phyloP scores from a whole-genome alignment of 2,113 vertebrate genomes.

The Ardeotis arabs region DNA sequence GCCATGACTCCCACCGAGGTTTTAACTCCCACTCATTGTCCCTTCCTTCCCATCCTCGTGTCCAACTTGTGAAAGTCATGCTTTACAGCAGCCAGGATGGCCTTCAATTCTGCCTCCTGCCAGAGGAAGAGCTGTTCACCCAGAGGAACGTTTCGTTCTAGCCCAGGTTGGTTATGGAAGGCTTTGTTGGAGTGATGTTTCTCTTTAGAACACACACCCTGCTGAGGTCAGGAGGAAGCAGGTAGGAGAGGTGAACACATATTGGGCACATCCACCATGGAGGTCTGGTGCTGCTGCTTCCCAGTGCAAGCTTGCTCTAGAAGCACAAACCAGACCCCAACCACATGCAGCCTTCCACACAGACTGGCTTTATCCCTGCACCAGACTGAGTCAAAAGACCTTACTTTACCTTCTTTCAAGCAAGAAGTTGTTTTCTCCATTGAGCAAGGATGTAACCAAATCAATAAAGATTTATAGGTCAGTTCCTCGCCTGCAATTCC shows the following conservation, averaged over 20 bases:
- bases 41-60: neutral
- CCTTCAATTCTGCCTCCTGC: neutral
- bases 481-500: slow-evolving; percentile 55
- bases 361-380: neutral
- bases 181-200: neutral
- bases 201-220: neutral
- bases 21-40: neutral
- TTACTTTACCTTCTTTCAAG: neutral
- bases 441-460: neutral
- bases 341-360: neutral
- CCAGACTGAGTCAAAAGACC: neutral
- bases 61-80: neutral
- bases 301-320: neutral
- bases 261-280: neutral
- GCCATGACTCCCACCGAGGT: neutral
- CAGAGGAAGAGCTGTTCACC: neutral
- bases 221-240: neutral
- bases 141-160: accelerated
- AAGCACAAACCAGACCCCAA: neutral
- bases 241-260: neutral
- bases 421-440: neutral
- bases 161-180: neutral
- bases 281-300: neutral
- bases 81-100: neutral
- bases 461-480: slow-evolving; percentile 41